Conservation (phyloP, 2,888 invertebrate genomes). For the Neoscelio sp. region DNA sequence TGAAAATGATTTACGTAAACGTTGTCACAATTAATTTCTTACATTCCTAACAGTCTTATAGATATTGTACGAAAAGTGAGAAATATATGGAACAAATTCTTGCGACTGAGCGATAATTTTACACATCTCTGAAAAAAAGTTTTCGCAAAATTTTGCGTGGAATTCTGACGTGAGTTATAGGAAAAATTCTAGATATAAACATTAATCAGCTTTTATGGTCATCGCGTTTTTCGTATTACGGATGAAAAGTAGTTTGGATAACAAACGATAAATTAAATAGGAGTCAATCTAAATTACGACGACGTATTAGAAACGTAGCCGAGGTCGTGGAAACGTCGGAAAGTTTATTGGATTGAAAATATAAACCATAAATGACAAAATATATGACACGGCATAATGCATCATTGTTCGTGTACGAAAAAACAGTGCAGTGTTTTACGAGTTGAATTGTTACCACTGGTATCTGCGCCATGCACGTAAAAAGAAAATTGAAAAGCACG, state of each 20-base stretch:
- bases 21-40: no score
- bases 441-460: conserved; percentile 51
- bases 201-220: no score
- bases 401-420: conserved; percentile 22
- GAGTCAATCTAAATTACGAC: conserved; percentile 18
- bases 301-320: conserved; percentile 9
- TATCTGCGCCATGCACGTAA: conserved; percentile 36
- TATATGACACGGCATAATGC: conserved; percentile 18
- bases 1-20: conserved; percentile 1
- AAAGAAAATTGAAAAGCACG: conserved; percentile 61
- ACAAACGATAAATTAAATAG: neutral
- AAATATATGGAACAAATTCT: no score
- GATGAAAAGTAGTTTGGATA: neutral
- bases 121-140: no score
- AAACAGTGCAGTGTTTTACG: conserved; percentile 42
- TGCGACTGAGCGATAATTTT: no score
- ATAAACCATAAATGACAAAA: conserved; percentile 28
- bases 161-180: no score
- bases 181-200: no score
- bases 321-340: conserved; percentile 23
- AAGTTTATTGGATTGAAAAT: conserved; percentile 32
- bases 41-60: no score
- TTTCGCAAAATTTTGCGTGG: no score
- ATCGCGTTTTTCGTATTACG: no score
- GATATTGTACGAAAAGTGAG: no score